Conservation (phyloP, 2,113 vertebrate species). For the Desmodus rotundus region DNA sequence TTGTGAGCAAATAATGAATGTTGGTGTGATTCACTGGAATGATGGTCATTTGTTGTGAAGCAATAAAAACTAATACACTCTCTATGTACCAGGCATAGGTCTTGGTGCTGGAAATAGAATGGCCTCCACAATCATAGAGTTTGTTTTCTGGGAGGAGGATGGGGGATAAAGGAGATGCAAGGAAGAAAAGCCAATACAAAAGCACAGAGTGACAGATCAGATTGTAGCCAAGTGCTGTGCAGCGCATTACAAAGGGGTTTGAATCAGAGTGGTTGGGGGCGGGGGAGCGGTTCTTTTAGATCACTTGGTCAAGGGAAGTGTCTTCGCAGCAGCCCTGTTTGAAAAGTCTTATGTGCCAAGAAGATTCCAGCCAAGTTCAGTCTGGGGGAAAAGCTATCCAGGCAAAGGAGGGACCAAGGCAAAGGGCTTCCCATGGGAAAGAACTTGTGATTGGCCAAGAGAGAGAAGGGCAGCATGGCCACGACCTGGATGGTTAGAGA, state of each 20-base stretch:
- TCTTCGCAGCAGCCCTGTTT: not conserved
- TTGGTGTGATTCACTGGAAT: not conserved
- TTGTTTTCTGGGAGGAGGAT: not conserved
- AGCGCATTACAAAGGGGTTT: not conserved
- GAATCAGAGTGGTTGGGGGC: accelerated
- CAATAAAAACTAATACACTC: not conserved
- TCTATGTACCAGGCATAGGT: not conserved
- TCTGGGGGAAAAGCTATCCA: not conserved
- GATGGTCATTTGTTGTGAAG: not conserved
- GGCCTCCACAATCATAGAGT: not conserved
- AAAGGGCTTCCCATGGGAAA: not conserved
- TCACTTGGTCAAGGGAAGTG: not conserved
- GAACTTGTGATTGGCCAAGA: not conserved
- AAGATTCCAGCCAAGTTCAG: not conserved
- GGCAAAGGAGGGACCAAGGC: not conserved
- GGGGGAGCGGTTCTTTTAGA: not conserved
- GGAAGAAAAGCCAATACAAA: not conserved
- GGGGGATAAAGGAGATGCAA: not conserved
- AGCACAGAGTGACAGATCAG: not conserved
- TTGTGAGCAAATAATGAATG: not conserved
- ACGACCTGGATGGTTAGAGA: not conserved
- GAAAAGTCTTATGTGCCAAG: not conserved
- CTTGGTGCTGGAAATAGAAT: not conserved
- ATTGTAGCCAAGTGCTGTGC: not conserved
- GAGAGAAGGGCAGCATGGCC: not conserved